Evolutionary conservation across 2,113 vertebrate species (phyloP).

Genomic region (Pseudolaguvia tuberculata): DNA sequence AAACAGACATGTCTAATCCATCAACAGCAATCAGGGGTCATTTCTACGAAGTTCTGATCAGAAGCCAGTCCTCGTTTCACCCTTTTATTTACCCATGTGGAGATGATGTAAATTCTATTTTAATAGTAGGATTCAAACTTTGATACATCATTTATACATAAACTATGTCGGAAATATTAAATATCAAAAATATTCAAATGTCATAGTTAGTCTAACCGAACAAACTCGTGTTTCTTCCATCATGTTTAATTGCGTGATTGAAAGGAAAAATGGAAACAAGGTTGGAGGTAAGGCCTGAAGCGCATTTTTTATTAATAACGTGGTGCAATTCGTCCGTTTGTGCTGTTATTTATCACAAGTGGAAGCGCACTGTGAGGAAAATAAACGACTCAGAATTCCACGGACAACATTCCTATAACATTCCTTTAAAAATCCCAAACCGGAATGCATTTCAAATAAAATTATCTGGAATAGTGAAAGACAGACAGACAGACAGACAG

Average conservation of each 20-base stretch:
- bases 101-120: not conserved
- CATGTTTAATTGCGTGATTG: too few relatives aligned
- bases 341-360: not conserved
- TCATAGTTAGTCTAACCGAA: too few relatives aligned
- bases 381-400: not conserved
- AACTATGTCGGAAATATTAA: too few relatives aligned
- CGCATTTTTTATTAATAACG: not conserved
- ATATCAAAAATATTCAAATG: too few relatives aligned
- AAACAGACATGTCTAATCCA: conserved; percentile 27
- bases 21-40: not conserved
- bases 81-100: not conserved
- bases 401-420: too few relatives aligned
- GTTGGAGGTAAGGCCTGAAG: too few relatives aligned
- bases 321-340: not conserved
- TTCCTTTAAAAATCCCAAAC: too few relatives aligned
- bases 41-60: not conserved
- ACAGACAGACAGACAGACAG: conserved; percentile 27
- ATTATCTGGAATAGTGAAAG: conserved; percentile 81
- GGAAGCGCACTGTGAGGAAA: not conserved
- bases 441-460: conserved; percentile 96
- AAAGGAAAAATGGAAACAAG: too few relatives aligned
- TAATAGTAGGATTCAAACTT: not conserved
- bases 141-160: too few relatives aligned
- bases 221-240: too few relatives aligned
- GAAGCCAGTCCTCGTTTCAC: too few relatives aligned